Percentiles rank a stretch among this genome's conserved stretches.
phyloP scores from a whole-genome alignment of 1,140 invertebrate genomes.

The Ectropis grisescens region DNA sequence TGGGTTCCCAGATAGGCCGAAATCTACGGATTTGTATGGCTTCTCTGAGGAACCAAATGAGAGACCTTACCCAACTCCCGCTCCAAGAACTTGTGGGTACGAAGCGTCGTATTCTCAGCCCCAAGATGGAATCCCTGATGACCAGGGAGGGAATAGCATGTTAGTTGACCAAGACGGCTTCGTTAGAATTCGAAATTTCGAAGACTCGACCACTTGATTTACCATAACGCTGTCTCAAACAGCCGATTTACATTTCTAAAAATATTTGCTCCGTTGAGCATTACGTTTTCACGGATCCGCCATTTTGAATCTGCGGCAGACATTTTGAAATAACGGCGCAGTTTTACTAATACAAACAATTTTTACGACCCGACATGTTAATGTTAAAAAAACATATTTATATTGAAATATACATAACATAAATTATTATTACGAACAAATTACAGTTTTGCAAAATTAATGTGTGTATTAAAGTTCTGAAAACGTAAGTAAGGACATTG shows the following conservation, averaged over 20 bases:
- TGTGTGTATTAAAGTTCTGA: no score
- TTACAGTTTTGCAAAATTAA: no score
- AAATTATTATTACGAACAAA: no score
- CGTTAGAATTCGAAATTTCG: constrained; percentile 81
- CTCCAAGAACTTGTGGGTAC: constrained; percentile 45
- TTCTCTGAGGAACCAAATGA: constrained; percentile 70
- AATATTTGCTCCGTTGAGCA: background rate
- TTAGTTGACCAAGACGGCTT: constrained; percentile 89
- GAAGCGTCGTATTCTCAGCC: constrained; percentile 60
- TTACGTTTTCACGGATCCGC: no score
- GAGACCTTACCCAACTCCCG: constrained; percentile 51
- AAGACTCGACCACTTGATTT: constrained; percentile 68
- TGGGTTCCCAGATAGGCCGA: constrained; percentile 56
- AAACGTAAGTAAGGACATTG: no score
- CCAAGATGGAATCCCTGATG: constrained; percentile 46
- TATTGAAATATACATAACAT: no score
- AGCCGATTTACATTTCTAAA: constrained; percentile 49
- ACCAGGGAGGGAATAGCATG: constrained; percentile 80
- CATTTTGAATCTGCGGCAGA: no score
- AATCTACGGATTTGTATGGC: constrained; percentile 71
- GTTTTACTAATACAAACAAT: no score
- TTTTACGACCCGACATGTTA: no score
- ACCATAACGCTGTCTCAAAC: constrained; percentile 41
- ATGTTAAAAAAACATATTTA: no score
- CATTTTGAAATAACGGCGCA: no score